Evolutionary conservation across 2,797 vertebrate genomes (phyloP).

Genomic region (Alosa sapidissima): DNA sequence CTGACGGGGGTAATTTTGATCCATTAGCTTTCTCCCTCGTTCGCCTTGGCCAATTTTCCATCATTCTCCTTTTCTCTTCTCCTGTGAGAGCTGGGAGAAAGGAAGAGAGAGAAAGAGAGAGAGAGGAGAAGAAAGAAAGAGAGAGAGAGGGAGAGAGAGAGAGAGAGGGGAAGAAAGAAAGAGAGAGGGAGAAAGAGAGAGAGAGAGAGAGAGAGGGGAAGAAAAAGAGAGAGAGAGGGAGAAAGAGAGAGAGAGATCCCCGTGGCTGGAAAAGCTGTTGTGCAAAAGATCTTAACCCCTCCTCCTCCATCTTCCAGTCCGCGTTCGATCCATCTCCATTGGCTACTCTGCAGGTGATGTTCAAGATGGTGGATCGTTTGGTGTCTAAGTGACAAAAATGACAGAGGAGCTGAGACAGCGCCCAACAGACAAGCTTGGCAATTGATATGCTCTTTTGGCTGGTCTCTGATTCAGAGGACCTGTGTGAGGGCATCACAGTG

Average conservation of each 20-base stretch:
- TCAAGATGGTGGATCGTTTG: constrained; percentile 41
- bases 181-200: background rate
- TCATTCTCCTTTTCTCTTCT: constrained; percentile 66
- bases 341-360: constrained; percentile 43
- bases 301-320: constrained; percentile 60
- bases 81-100: constrained; percentile 9
- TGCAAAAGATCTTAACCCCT: constrained; percentile 56
- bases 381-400: constrained; percentile 41
- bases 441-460: constrained; percentile 29
- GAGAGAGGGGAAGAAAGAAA: constrained; percentile 50
- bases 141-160: constrained; percentile 50
- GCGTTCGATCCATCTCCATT: constrained; percentile 33
- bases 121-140: background rate
- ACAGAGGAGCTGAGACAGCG: constrained; percentile 34
- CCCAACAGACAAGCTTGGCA: constrained; percentile 45
- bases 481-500: constrained; percentile 45
- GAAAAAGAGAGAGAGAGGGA: constrained; percentile 45
- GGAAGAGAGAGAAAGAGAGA: background rate
- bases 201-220: background rate
- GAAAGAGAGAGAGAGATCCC: constrained; percentile 60
- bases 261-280: constrained; percentile 68
- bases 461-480: constrained; percentile 29
- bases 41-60: constrained; percentile 73
- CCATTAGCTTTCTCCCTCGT: constrained; percentile 76
- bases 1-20: constrained; percentile 80